These are phyloP conservation scores for Lytechinus variegatus DNA, from an alignment of 35 echinoderm and acorn worm genomes.

Conservation along the genomic window DNA sequence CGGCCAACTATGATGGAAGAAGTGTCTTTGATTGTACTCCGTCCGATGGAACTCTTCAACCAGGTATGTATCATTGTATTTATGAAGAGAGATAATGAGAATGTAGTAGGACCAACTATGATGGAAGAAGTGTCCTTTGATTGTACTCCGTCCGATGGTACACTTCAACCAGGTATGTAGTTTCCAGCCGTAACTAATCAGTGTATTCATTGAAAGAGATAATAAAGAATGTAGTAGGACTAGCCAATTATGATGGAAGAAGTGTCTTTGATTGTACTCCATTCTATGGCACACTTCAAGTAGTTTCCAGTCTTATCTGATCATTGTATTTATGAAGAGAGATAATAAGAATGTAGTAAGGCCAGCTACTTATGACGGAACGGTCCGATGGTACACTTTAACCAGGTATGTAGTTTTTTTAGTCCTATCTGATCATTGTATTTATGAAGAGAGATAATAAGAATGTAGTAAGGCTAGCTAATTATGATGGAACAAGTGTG, in stretches of 20 bases:
- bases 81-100: constrained; percentile 44
- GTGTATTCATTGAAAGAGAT: constrained; percentile 55
- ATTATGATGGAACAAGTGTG: too few relatives aligned
- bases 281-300: constrained; percentile 75
- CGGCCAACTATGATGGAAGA: constrained; percentile 82
- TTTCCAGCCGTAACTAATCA: too few relatives aligned
- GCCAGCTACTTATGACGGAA: too few relatives aligned
- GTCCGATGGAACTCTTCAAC: constrained; percentile 80
- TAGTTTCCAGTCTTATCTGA: background rate
- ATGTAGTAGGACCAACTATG: constrained; percentile 75
- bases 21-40: constrained; percentile 95
- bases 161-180: constrained; percentile 80
- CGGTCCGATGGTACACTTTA: too few relatives aligned
- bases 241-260: constrained; percentile 81
- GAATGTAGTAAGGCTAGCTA: too few relatives aligned
- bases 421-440: too few relatives aligned
- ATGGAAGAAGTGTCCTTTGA: constrained; percentile 89
- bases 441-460: too few relatives aligned
- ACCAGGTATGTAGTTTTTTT: too few relatives aligned
- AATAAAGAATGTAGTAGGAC: constrained; percentile 61
- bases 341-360: too few relatives aligned
- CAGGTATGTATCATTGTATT: constrained; percentile 71
- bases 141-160: constrained; percentile 85
- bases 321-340: too few relatives aligned
- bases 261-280: constrained; percentile 93